phyloP scores from a whole-genome alignment of 2,797 vertebrate genomes.

The Salmo trutta region DNA sequence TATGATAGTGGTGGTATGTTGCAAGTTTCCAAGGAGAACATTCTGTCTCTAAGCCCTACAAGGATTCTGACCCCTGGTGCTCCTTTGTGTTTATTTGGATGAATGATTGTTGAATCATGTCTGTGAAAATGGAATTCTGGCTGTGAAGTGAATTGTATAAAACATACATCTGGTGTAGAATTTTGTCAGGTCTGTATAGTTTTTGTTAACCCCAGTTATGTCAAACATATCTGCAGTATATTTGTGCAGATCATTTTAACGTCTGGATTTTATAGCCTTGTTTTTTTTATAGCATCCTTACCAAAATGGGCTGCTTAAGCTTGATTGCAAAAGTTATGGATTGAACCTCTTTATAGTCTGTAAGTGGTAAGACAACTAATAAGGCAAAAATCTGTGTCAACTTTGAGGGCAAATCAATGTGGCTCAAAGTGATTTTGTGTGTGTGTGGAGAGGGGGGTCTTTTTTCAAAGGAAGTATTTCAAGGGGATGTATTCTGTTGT shows the following conservation, averaged over 20 bases:
- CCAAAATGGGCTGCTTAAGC: neutral
- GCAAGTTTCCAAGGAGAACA: conserved; percentile 39
- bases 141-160: neutral
- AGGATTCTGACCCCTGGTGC: neutral
- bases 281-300: neutral
- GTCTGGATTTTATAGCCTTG: neutral
- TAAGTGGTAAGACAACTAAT: conserved; percentile 5
- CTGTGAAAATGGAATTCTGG: conserved; percentile 39
- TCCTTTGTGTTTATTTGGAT: neutral
- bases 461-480: conserved; percentile 9
- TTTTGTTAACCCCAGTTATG: conserved; percentile 3
- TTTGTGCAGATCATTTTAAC: neutral
- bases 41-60: neutral
- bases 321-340: neutral
- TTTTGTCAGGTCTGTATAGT: conserved; percentile 10
- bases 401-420: conserved; percentile 28
- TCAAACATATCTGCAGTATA: neutral
- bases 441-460: neutral
- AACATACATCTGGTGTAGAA: neutral
- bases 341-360: neutral
- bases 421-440: conserved; percentile 6
- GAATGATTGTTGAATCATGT: conserved; percentile 28
- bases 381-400: conserved; percentile 16
- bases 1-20: conserved; percentile 51
- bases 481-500: neutral